These are phyloP conservation scores for Melinaea menophilus DNA, from an alignment of 2,888 invertebrate species.

Conservation along the genomic window DNA sequence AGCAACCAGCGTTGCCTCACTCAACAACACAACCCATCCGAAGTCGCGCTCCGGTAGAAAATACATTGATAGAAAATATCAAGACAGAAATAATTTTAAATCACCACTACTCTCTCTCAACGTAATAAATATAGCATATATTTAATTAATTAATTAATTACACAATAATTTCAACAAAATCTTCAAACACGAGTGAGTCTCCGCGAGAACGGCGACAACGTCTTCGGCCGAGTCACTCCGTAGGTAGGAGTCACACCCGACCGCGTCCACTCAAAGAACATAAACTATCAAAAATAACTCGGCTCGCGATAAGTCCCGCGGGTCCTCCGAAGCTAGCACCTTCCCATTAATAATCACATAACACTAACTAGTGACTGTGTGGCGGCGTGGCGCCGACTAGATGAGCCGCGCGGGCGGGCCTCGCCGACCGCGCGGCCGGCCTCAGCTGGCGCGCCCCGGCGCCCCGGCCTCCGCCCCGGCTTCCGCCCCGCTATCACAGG, in stretches of 20 bases:
- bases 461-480: slow-evolving; percentile 63
- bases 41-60: slow-evolving; percentile 58
- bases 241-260: slow-evolving; percentile 63
- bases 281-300: slow-evolving; percentile 78
- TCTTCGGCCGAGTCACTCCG: slow-evolving; percentile 72
- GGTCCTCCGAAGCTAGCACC: slow-evolving; percentile 78
- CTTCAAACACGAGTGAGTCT: slow-evolving; percentile 72
- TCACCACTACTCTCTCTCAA: slow-evolving; percentile 67
- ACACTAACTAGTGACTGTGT: slow-evolving; percentile 75
- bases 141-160: slow-evolving; percentile 69
- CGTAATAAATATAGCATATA: slow-evolving; percentile 75
- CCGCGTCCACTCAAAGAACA: slow-evolving; percentile 75
- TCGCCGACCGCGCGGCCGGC: slow-evolving; percentile 49
- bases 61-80: slow-evolving; percentile 67
- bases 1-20: background rate
- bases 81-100: slow-evolving; percentile 77
- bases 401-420: slow-evolving; percentile 44
- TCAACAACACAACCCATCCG: slow-evolving; percentile 55
- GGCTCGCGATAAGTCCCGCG: slow-evolving; percentile 75
- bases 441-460: slow-evolving; percentile 39
- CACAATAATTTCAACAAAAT: slow-evolving; percentile 78
- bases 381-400: slow-evolving; percentile 58
- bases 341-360: slow-evolving; percentile 76
- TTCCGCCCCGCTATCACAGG: slow-evolving; percentile 61
- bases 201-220: slow-evolving; percentile 66